These are phyloP conservation scores for Spodoptera littoralis DNA, from an alignment of 2,888 invertebrate genomes.

Conservation along the genomic window DNA sequence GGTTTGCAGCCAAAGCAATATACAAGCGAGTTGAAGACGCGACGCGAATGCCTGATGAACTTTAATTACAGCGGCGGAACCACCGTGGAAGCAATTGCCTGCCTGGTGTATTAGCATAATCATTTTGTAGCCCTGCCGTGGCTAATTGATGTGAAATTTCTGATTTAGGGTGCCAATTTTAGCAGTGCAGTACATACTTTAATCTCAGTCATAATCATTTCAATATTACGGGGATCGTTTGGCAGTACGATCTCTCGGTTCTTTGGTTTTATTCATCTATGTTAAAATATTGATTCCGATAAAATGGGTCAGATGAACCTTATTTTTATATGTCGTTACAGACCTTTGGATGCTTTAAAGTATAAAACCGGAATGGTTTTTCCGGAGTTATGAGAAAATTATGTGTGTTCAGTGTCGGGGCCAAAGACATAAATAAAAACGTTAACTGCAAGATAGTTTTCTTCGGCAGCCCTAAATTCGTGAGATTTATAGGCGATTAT, in stretches of 20 bases:
- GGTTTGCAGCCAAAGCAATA: constrained; percentile 67
- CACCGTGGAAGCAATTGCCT: constrained; percentile 75
- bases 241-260: constrained; percentile 28
- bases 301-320: constrained; percentile 39
- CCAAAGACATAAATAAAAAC: constrained; percentile 70
- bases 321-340: constrained; percentile 42
- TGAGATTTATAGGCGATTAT: constrained; percentile 71
- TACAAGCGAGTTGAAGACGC: constrained; percentile 71
- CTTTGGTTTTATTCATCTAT: constrained; percentile 40
- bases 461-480: constrained; percentile 66
- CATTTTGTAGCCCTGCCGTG: constrained; percentile 69
- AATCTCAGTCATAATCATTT: constrained; percentile 52
- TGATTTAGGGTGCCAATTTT: constrained; percentile 59
- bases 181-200: constrained; percentile 46
- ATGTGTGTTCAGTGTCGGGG: constrained; percentile 65
- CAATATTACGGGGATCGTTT: constrained; percentile 42
- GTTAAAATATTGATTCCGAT: constrained; percentile 50
- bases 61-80: constrained; percentile 76
- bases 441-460: constrained; percentile 72
- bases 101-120: constrained; percentile 79
- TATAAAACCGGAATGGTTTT: constrained; percentile 60
- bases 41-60: constrained; percentile 76
- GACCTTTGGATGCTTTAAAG: constrained; percentile 50
- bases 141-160: constrained; percentile 76
- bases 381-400: constrained; percentile 64